These are phyloP conservation scores for Cassiopea xamachana DNA, from an alignment of 30 jellyfish, hydroid and myxozoan genomes.

Conservation along the genomic window DNA sequence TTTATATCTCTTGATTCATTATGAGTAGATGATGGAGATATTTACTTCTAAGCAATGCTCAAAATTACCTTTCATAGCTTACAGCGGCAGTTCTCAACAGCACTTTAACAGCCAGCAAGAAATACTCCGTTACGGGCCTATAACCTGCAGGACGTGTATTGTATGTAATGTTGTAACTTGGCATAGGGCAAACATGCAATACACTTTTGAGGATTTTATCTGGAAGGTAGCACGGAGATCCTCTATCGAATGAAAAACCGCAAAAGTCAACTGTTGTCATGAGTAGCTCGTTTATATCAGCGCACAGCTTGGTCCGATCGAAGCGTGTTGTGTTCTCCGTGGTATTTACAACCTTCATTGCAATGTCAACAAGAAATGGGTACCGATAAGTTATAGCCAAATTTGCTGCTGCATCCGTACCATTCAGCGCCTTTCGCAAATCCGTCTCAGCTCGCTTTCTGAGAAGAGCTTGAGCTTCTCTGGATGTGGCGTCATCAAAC, in stretches of 20 bases:
- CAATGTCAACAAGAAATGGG: conserved; percentile 22
- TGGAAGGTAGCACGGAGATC: background rate
- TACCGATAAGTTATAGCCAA: conserved; percentile 6
- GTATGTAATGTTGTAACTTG: background rate
- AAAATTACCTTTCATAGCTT: background rate
- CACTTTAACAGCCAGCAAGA: conserved; percentile 34
- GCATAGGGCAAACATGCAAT: background rate
- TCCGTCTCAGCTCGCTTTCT: background rate
- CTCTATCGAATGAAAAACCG: background rate
- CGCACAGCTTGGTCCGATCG: background rate
- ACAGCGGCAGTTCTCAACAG: conserved; percentile 20
- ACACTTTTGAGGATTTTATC: background rate
- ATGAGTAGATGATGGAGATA: background rate
- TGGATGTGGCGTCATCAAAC: background rate
- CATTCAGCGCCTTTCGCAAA: conserved; percentile 13
- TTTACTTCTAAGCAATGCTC: background rate
- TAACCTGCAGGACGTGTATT: background rate
- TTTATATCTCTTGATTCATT: background rate
- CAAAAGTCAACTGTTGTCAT: background rate
- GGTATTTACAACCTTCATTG: background rate
- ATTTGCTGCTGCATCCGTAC: background rate
- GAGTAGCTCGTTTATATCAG: background rate
- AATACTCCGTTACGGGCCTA: conserved; percentile 7
- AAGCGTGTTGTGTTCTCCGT: background rate
- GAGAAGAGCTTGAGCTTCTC: background rate